Evolutionary conservation across 37 sponge, comb jelly and placozoan genomes (phyloP).

Genomic region (Eunapius fragilis): DNA sequence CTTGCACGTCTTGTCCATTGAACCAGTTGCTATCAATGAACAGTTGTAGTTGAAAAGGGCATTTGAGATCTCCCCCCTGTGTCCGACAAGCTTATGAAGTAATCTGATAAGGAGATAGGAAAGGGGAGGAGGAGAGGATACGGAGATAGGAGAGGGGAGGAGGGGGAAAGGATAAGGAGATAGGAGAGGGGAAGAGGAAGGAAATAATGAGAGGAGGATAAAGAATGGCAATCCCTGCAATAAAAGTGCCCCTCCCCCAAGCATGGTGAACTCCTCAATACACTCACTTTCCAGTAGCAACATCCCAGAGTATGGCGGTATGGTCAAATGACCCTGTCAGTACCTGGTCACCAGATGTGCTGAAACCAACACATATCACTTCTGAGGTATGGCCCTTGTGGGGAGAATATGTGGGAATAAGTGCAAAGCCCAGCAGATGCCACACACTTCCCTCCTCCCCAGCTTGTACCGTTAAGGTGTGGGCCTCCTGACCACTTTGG

Average conservation of each 20-base stretch:
- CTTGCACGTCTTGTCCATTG: slow-evolving; percentile 97
- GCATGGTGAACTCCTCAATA: background rate
- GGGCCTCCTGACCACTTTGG: slow-evolving; percentile 75
- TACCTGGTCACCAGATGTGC: slow-evolving; percentile 68
- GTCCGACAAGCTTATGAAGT: slow-evolving; percentile 80
- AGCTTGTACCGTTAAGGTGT: slow-evolving; percentile 71
- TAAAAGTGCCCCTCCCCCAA: no score
- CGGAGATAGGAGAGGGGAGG: no score
- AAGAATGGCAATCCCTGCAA: no score
- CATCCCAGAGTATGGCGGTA: slow-evolving; percentile 91
- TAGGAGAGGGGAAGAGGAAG: no score
- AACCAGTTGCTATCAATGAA: slow-evolving; percentile 86
- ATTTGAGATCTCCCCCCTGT: slow-evolving; percentile 92
- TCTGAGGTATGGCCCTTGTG: slow-evolving; percentile 94
- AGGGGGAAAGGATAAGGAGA: no score
- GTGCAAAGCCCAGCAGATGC: no score
- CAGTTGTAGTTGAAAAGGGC: slow-evolving; percentile 86
- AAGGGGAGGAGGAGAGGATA: no score
- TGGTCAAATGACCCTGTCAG: slow-evolving; percentile 97
- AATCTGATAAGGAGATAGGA: no score
- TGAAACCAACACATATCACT: slow-evolving; percentile 90
- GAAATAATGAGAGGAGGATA: no score
- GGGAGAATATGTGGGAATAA: no score
- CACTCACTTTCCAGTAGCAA: slow-evolving; percentile 71
- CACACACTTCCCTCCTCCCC: background rate